Evolutionary conservation across 1,140 invertebrate genomes (phyloP).

Genomic region (Dysdera silvatica): DNA sequence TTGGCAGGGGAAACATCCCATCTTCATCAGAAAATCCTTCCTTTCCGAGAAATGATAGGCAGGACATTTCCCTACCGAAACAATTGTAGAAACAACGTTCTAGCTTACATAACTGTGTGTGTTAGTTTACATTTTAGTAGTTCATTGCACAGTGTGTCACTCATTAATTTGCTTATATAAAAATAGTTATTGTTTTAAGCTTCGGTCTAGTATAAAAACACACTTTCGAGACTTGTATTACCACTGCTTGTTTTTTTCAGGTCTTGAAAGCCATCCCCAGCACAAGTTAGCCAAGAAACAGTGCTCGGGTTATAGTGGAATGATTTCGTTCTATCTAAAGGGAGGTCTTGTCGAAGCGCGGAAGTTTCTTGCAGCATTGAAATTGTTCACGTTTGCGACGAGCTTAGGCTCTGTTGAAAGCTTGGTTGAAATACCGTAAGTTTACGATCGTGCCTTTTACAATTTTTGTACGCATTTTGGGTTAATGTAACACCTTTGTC

Average conservation of each 20-base stretch:
- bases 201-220: too few relatives aligned
- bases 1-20: too few relatives aligned
- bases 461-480: not conserved
- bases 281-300: constrained; percentile 73
- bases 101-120: too few relatives aligned
- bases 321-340: constrained; percentile 80
- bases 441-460: constrained; percentile 35
- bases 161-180: too few relatives aligned
- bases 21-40: too few relatives aligned
- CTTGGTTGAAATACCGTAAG: constrained; percentile 67
- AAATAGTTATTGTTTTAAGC: too few relatives aligned
- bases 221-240: constrained; percentile 3
- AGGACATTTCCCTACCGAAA: too few relatives aligned
- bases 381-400: constrained; percentile 84
- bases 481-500: too few relatives aligned
- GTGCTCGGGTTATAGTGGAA: constrained; percentile 82
- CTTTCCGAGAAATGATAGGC: too few relatives aligned
- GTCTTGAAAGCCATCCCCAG: constrained; percentile 84
- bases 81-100: too few relatives aligned
- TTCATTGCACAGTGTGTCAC: too few relatives aligned
- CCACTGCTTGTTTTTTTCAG: constrained; percentile 45
- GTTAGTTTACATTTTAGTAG: too few relatives aligned
- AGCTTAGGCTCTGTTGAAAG: constrained; percentile 94
- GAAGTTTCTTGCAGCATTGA: constrained; percentile 67
- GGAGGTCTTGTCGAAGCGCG: constrained; percentile 66